Percentiles rank a stretch among this genome's conserved stretches.
These are phyloP conservation scores for Diplazon laetatorius DNA, from an alignment of 2,888 invertebrate species.

Conservation along the genomic window DNA sequence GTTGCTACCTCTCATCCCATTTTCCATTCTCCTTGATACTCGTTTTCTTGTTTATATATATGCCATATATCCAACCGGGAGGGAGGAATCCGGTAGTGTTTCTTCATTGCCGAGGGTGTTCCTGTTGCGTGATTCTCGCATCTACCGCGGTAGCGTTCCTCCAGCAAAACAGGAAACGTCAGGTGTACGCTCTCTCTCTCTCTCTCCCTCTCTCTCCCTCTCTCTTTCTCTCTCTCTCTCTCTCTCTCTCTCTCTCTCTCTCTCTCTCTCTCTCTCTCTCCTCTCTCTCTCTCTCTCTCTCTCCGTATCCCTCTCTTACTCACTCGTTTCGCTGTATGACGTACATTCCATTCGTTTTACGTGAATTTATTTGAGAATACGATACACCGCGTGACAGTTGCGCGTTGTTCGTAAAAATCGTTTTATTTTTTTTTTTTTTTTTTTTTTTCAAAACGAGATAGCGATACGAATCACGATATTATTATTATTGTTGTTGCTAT, in stretches of 20 bases:
- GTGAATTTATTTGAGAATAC: conserved; percentile 10
- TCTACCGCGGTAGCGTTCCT: neutral
- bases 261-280: too few species aligned
- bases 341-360: conserved; percentile 9
- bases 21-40: conserved; percentile 43
- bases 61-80: too few species aligned
- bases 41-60: conserved; percentile 30
- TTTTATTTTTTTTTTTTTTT: neutral
- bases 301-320: too few species aligned
- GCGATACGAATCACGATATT: too few species aligned
- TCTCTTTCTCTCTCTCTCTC: too few species aligned
- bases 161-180: conserved; percentile 44
- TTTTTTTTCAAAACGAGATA: too few species aligned
- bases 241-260: too few species aligned
- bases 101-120: conserved; percentile 57
- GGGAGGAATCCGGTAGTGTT: conserved; percentile 59
- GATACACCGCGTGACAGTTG: neutral
- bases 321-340: conserved; percentile 10
- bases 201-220: too few species aligned
- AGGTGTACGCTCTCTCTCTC: conserved; percentile 27
- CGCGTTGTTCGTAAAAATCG: neutral
- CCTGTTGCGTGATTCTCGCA: conserved; percentile 50
- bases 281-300: too few species aligned
- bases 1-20: conserved; percentile 35
- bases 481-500: too few species aligned